phyloP scores from a whole-genome alignment of 2,113 vertebrate species.

The Crotophaga sulcirostris region DNA sequence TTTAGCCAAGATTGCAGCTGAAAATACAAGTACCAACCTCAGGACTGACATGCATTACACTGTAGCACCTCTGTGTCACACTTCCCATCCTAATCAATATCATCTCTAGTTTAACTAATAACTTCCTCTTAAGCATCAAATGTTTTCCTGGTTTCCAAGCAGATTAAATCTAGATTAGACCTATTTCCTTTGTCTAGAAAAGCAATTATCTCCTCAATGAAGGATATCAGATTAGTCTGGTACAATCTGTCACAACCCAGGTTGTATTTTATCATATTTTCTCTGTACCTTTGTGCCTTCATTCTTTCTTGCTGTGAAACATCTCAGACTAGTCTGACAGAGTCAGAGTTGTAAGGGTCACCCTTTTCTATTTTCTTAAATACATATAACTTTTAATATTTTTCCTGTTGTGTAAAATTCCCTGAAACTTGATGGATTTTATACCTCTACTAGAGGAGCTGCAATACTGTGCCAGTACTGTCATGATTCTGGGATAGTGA shows the following conservation, averaged over 20 bases:
- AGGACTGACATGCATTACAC: neutral
- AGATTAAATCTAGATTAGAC: constrained; percentile 19
- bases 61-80: neutral
- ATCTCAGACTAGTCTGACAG: neutral
- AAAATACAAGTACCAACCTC: neutral
- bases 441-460: fast-evolving
- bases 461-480: neutral
- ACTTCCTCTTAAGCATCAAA: neutral
- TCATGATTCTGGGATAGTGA: neutral
- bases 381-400: neutral
- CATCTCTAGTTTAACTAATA: neutral
- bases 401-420: neutral
- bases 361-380: neutral
- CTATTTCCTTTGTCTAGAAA: constrained; percentile 18
- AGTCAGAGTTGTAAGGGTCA: neutral
- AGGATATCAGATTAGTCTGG: neutral
- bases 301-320: neutral
- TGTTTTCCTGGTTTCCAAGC: neutral
- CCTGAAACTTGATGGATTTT: neutral
- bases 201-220: neutral
- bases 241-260: neutral
- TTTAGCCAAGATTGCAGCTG: neutral
- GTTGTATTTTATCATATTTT: neutral
- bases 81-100: neutral
- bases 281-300: neutral